Base-by-base conservation (phyloP, 2,888 invertebrate species). In the Temnothorax rugatulus region DNA sequence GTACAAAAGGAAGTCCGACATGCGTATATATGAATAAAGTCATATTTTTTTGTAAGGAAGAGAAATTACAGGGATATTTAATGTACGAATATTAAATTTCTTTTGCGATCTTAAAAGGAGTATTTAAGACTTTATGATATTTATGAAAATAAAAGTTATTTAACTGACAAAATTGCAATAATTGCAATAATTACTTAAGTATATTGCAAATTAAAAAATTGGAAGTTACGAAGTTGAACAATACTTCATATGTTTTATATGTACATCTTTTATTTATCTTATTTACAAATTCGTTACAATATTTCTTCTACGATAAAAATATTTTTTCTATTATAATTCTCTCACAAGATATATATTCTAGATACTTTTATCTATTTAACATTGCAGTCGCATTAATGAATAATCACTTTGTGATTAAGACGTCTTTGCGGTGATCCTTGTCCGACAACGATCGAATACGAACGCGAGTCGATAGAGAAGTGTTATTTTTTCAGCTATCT, bases 401-500 rank as follows among this genome's bases (percentile, higher is more conserved):
- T 34, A 69, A 34, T 29, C 7, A 13, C 5, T 57, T 11, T 2
- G 15, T 21, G 34, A 57, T 44, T n/a, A 44, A 54, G n/a, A 15
- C 4, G 15, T n/a, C 11, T 44, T 59, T 13, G 44, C 8, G 25
- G 4, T 15, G 18, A 18, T 79, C 21, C 21, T 69, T 8, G 15
- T 18, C n/a, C 11, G n/a, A 44, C 57, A 21, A 44, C 57, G n/a
- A 57, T 79, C 15, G 13, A 57, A 47, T 2, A 11, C 25, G 21
- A 44, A 76, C 11, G 34, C 15, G 29, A n/a, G 54, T 3, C 68
- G 9, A 76, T 29, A 21, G 18, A 57, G 21, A 34, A 34, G 15
- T 41, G 52, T 59, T 77, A 29, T 71, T 83, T 73, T 66, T 21
- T 50, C 25, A n/a, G 34, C n/a, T 61, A 59, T 52, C 52, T 41